Percentiles rank a stretch among this genome's conserved stretches.
These are phyloP conservation scores for Cancer borealis DNA, from an alignment of 2,888 invertebrate genomes.

Conservation along the genomic window DNA sequence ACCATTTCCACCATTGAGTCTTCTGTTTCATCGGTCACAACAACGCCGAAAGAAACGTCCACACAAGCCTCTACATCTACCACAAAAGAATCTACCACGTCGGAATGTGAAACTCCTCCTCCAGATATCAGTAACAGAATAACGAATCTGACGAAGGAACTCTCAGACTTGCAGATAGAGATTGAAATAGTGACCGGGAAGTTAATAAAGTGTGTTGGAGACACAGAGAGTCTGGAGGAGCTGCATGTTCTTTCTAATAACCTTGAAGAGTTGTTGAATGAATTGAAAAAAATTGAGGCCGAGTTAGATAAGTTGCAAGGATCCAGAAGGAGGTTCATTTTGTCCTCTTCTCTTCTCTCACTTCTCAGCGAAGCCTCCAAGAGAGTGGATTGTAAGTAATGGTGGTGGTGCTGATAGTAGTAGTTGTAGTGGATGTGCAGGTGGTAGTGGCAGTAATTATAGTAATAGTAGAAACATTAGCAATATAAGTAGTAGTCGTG, in stretches of 20 bases:
- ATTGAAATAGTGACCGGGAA: constrained; percentile 55
- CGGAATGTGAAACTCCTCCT: constrained; percentile 61
- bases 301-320: constrained; percentile 50
- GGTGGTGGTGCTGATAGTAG: neutral
- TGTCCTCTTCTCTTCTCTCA: constrained; percentile 63
- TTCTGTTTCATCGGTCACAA: neutral
- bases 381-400: constrained; percentile 39
- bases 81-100: neutral
- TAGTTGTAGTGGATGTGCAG: neutral
- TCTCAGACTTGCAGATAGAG: constrained; percentile 30
- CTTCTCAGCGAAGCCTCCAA: constrained; percentile 55
- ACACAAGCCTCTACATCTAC: neutral
- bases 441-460: neutral
- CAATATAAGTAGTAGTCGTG: neutral
- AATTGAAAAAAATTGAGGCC: constrained; percentile 36
- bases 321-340: constrained; percentile 58
- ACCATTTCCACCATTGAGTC: neutral
- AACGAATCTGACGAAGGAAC: constrained; percentile 41
- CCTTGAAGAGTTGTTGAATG: constrained; percentile 44
- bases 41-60: neutral
- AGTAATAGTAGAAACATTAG: neutral
- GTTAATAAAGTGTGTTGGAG: constrained; percentile 52
- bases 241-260: constrained; percentile 42
- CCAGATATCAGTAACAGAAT: constrained; percentile 46
- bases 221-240: constrained; percentile 46